Evolutionary conservation across 64 coral and sea anemone species (phyloP).

Genomic region (Pocillopora verrucosa): DNA sequence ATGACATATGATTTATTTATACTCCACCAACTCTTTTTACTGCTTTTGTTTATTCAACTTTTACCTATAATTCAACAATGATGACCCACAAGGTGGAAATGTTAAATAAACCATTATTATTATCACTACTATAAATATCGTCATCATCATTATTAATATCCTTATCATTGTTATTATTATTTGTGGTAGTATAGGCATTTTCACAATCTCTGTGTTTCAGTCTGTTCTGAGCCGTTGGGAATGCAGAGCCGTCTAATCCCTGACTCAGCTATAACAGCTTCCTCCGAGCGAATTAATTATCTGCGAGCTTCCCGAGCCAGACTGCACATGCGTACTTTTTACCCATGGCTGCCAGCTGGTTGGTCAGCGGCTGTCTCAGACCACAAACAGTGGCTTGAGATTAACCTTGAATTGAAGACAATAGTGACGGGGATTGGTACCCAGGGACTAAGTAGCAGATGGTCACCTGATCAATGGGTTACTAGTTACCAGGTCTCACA

Average conservation of each 20-base stretch:
- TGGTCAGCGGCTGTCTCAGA: constrained; percentile 36
- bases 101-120: too few relatives aligned
- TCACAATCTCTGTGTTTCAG: background rate
- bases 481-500: constrained; percentile 59
- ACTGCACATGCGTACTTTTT: constrained; percentile 11
- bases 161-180: too few relatives aligned
- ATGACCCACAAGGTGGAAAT: too few relatives aligned
- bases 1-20: too few relatives aligned
- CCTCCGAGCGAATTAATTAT: constrained; percentile 19
- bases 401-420: constrained; percentile 1
- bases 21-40: too few relatives aligned
- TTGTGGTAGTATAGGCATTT: too few relatives aligned
- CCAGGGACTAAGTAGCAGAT: constrained; percentile 51
- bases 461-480: constrained; percentile 44
- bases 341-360: constrained; percentile 26
- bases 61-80: too few relatives aligned
- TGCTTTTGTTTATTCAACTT: too few relatives aligned
- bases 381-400: constrained; percentile 35
- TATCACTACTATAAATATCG: too few relatives aligned
- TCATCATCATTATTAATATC: too few relatives aligned
- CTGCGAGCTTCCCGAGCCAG: constrained; percentile 11
- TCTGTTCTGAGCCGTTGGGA: constrained; percentile 21
- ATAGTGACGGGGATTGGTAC: constrained; percentile 48
- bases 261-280: constrained; percentile 23
- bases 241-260: constrained; percentile 33